Conservation (phyloP, 2,888 invertebrate species). For the Epinotia brunnichana region DNA sequence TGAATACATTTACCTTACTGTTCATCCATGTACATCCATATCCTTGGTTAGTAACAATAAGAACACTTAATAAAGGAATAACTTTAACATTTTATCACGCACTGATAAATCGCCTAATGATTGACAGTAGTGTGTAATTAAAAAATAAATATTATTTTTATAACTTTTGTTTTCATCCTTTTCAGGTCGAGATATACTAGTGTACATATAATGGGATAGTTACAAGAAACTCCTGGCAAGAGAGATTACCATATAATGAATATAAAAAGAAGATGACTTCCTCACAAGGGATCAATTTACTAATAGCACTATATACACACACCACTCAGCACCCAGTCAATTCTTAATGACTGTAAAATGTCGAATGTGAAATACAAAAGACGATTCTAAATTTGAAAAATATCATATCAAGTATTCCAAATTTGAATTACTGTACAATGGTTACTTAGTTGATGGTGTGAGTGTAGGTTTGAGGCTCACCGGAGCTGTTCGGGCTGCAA, state of each 20-base stretch:
- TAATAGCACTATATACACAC: conserved; percentile 63
- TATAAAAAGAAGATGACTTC: conserved; percentile 59
- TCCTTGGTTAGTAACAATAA: no score
- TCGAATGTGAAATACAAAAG: conserved; percentile 45
- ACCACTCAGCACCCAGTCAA: conserved; percentile 35
- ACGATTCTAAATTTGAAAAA: conserved; percentile 49
- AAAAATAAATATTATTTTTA: neutral
- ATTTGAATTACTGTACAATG: conserved; percentile 59
- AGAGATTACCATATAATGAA: conserved; percentile 47
- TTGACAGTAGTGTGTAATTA: no score
- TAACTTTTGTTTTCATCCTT: conserved; percentile 8
- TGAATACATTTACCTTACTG: no score
- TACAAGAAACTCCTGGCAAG: conserved; percentile 30
- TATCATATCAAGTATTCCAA: conserved; percentile 57
- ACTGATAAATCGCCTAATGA: no score
- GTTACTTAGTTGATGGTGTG: conserved; percentile 64
- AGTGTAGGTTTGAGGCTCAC: conserved; percentile 57
- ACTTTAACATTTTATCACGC: no score
- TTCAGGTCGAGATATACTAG: conserved; percentile 43
- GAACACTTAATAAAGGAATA: no score
- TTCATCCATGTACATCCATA: no score
- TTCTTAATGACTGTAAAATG: conserved; percentile 43
- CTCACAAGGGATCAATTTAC: conserved; percentile 77
- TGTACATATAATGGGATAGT: conserved; percentile 39
- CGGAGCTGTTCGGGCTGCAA: conserved; percentile 61